Percentiles rank a stretch among this genome's conserved stretches.
Evolutionary conservation across 2,888 invertebrate genomes (phyloP).

Genomic region (Scaptodrosophila latifasciaeformis): DNA sequence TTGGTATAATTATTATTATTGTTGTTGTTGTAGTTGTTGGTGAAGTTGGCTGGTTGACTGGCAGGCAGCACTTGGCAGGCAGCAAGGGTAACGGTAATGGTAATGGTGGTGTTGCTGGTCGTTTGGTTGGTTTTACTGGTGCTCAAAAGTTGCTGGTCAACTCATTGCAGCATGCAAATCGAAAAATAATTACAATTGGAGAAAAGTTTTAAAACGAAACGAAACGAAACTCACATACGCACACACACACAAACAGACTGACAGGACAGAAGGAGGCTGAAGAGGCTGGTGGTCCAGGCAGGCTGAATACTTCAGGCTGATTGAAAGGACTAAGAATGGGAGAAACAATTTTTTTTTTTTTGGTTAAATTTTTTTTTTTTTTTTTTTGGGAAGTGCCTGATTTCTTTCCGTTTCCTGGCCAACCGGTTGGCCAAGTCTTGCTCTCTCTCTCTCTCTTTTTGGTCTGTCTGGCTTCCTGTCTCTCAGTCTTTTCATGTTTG

Average conservation of each 20-base stretch:
- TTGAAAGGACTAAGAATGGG: no score
- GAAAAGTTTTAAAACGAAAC: slow-evolving; percentile 44
- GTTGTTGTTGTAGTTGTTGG: background rate
- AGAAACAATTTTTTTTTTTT: no score
- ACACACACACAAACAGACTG: slow-evolving; percentile 25
- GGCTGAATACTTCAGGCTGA: no score
- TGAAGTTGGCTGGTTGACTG: background rate
- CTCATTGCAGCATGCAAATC: slow-evolving; percentile 46
- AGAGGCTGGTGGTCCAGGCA: background rate
- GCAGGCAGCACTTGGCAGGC: no score
- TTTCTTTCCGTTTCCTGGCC: slow-evolving; percentile 36
- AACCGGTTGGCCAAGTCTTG: no score
- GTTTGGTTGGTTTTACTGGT: slow-evolving; percentile 2
- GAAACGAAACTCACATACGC: slow-evolving; percentile 21
- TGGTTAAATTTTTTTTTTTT: no score
- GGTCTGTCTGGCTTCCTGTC: no score
- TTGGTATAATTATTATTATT: background rate
- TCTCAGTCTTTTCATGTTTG: no score
- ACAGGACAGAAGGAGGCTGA: background rate
- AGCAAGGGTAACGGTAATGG: no score
- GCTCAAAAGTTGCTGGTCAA: slow-evolving; percentile 34
- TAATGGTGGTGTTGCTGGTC: slow-evolving; percentile 4
- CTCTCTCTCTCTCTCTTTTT: no score
- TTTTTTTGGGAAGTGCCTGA: slow-evolving; percentile 27
- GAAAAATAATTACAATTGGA: slow-evolving; percentile 47